These are phyloP conservation scores for Drosophila borborema DNA, from an alignment of 2,888 invertebrate species.

Conservation along the genomic window DNA sequence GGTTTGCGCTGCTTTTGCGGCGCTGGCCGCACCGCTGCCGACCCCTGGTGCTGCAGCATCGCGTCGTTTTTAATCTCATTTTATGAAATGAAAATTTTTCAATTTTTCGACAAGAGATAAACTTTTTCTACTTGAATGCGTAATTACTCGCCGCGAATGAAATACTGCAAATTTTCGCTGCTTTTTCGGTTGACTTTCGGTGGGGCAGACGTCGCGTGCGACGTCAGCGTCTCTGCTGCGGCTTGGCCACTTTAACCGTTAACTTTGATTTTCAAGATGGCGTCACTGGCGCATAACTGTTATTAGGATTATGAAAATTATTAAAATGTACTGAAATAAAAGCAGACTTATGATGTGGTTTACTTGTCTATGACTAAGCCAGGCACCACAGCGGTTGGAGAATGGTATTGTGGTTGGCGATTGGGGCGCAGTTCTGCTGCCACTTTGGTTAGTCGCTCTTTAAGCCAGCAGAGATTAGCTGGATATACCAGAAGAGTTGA, in stretches of 20 bases:
- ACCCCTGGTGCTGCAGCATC: background rate
- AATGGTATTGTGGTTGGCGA: background rate
- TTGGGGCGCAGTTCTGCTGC: background rate
- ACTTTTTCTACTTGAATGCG: conserved; percentile 81
- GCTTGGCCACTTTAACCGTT: conserved; percentile 62
- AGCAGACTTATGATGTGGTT: conserved; percentile 72
- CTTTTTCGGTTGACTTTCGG: conserved; percentile 55
- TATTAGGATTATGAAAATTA: conserved; percentile 78
- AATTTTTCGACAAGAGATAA: conserved; percentile 80
- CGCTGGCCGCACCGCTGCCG: conserved; percentile 3
- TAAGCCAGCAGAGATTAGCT: conserved; percentile 19
- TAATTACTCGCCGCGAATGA: conserved; percentile 72
- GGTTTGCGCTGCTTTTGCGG: conserved; percentile 60
- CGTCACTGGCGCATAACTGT: conserved; percentile 65
- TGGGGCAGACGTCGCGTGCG: conserved; percentile 8
- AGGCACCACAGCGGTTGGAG: background rate
- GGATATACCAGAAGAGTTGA: conserved; percentile 8
- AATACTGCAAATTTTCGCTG: conserved; percentile 63
- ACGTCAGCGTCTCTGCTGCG: conserved; percentile 20
- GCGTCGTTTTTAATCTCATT: conserved; percentile 75
- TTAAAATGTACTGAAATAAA: conserved; percentile 63
- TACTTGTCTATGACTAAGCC: conserved; percentile 31
- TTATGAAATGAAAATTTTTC: conserved; percentile 81
- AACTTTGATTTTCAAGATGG: conserved; percentile 77
- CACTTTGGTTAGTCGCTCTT: conserved; percentile 17